phyloP scores from a whole-genome alignment of 2,797 vertebrate species.

The Esox masquinongy region DNA sequence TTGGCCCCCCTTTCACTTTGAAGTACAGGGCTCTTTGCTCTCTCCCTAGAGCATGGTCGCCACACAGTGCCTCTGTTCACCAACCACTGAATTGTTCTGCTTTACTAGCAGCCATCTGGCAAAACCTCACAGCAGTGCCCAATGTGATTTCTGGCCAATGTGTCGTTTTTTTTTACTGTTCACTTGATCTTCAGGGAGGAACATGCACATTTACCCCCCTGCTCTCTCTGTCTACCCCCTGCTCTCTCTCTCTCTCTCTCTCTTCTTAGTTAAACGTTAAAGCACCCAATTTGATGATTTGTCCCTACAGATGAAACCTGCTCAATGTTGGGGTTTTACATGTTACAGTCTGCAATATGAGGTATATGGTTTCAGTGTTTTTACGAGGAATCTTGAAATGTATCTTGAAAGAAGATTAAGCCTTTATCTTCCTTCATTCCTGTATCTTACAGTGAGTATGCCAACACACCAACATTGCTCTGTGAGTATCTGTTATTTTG shows the following conservation, averaged over 20 bases:
- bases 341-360: not conserved
- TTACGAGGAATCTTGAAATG: not conserved
- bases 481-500: not conserved
- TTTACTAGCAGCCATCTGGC: constrained; percentile 67
- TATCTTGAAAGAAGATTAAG: not conserved
- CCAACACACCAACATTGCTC: not conserved
- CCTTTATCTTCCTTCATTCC: not conserved
- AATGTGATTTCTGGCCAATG: constrained; percentile 56
- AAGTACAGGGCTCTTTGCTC: constrained; percentile 37
- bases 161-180: constrained; percentile 29
- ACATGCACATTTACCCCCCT: constrained; percentile 9
- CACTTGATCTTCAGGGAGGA: constrained; percentile 55
- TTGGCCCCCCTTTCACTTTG: constrained; percentile 46
- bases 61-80: constrained; percentile 39
- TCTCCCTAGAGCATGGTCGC: constrained; percentile 44
- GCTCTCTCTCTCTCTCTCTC: not conserved
- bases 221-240: constrained; percentile 27
- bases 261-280: not conserved
- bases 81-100: constrained; percentile 54
- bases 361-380: not conserved
- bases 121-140: constrained; percentile 58
- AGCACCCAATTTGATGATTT: no score
- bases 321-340: not conserved
- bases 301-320: no score
- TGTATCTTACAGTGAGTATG: not conserved